Base-by-base conservation (phyloP, 2,113 vertebrate species). In the Meriones unguiculatus region DNA sequence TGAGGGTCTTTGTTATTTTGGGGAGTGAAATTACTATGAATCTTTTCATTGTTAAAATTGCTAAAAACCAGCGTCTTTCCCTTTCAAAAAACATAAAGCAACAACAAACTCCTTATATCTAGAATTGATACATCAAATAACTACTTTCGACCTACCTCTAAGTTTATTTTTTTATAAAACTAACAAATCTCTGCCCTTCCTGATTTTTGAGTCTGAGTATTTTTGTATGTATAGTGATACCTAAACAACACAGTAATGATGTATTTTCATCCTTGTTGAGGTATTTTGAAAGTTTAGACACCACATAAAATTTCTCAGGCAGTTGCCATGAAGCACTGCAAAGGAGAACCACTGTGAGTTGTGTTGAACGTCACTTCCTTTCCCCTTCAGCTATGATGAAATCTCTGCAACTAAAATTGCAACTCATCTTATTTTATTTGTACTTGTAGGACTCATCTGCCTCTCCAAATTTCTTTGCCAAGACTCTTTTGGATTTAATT, bases 141-240 rank as follows among this genome's bases (percentile, higher is more conserved):
- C 38, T 85, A 25, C 46, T 92, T 93, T 75, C n/a, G 13, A 1
- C n/a, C 57, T 77, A 87, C 11, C 17, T 96, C 89, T 97, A 88
- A 97, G 95, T 30, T 95, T 97, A 46, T 76, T 28, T 62, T 98
- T 95, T 93, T 70, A 96, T 65, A 94, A 93, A 50, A 97, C 93
- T 93, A 93, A 92, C 76, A 97, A 97, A 97, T 96, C 87, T 91
- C 89, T 93, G 38, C 38, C 28, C 35, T 22, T n/a, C 32, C 24
- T 91, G 11, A 77, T 98, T 73, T 87, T 94, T 91, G 59, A 32
- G 57, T 97, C 78, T 98, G 90, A 52, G 95, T 76, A 94, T 97
- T 91, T 81, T 97, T 95, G 73, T 93, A 91, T 96, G 20, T 95
- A 91, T 91, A 65, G 52, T 97, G 77, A 75, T 54, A 86, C 93